Evolutionary conservation across 2,797 vertebrate species (phyloP), one percentile per base, ranked within the genome.

Genomic region (Poeciliopsis gracilis): DNA sequence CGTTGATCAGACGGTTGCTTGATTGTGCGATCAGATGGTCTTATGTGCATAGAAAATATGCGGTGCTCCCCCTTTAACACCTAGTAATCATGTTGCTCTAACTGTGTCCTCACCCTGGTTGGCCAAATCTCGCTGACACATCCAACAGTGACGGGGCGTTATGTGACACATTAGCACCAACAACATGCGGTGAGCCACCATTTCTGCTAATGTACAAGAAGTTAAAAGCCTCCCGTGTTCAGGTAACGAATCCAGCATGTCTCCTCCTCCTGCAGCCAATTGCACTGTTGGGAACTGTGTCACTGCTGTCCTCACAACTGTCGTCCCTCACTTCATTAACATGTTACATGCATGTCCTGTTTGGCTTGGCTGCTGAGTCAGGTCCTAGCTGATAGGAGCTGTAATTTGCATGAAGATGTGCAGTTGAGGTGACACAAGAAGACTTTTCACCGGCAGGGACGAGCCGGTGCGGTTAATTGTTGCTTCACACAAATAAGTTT

Each of bases 331-430:
- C 11, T 53, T 53, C 43, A 41, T 38, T 12, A 25, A 43, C 73
- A 66, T 16, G 47, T 47, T 72, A 59, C 73, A 28, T 30, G 15
- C 15, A 30, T 59, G 18, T 59, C 16, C 46, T 38, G 12, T 36
- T 1, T 1, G 2, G 41, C 38, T 49, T 25, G 11, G 28, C n/a
- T 79, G 80, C 63, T 77, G 12, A 59, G 79, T 61, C 46, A 75
- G 28, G 49, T 41, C 63, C 38, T 1, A 11, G 28, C 78, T 72
- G 86, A 90, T 90, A 87, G 75, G 53, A 80, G 73, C 18, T 5
- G 2, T 70, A 18, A 73, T 88, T 86, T 81, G 30, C 86, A 89
- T 88, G 46, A 12, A 46, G 47, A 79, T 0, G n/a, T 81, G 43
- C 12, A 4, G 51, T 30, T 73, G 61, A 47, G 36, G 46, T 78